A percentile compares a stretch with the other conserved stretches of the same genome.
Conservation (phyloP, 1,140 invertebrate genomes). For the Bombus superbus region DNA sequence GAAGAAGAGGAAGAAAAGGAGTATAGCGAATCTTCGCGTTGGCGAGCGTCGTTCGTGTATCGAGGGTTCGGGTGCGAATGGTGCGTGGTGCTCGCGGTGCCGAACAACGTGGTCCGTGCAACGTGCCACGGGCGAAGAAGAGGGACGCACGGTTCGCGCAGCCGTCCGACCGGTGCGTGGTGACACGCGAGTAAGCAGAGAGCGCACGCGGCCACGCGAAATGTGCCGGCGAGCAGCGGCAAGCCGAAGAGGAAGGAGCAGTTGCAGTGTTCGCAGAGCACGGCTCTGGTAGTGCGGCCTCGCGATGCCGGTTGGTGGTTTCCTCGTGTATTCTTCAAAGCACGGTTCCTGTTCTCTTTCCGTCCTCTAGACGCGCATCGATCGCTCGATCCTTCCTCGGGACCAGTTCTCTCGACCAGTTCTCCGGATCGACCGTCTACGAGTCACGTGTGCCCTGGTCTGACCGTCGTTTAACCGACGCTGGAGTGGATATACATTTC, state of each 20-base stretch:
- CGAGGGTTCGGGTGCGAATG: background rate
- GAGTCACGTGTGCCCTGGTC: slow-evolving; percentile 24
- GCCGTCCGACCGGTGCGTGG: background rate
- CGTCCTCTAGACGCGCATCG: background rate
- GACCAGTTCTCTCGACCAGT: slow-evolving; percentile 14
- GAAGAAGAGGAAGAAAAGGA: background rate
- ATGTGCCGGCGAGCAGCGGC: slow-evolving; percentile 6
- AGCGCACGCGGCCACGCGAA: slow-evolving; percentile 30
- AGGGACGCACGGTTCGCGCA: too few species aligned
- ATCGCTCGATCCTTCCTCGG: background rate
- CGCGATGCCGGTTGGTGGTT: slow-evolving; percentile 31
- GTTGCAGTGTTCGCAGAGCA: slow-evolving; percentile 1
- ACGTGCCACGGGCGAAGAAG: background rate
- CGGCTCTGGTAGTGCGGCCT: background rate
- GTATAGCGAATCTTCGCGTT: background rate
- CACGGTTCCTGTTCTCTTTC: background rate
- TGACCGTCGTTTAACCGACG: background rate
- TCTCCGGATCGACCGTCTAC: background rate
- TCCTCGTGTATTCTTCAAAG: slow-evolving; percentile 11
- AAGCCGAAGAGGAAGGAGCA: background rate
- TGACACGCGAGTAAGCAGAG: slow-evolving; percentile 29
- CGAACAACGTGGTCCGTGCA: background rate
- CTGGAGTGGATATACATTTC: slow-evolving; percentile 61
- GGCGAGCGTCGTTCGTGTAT: background rate
- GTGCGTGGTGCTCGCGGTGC: background rate